These are phyloP conservation scores for Parotia lawesii DNA, from an alignment of 2,113 vertebrate species.

Conservation along the genomic window DNA sequence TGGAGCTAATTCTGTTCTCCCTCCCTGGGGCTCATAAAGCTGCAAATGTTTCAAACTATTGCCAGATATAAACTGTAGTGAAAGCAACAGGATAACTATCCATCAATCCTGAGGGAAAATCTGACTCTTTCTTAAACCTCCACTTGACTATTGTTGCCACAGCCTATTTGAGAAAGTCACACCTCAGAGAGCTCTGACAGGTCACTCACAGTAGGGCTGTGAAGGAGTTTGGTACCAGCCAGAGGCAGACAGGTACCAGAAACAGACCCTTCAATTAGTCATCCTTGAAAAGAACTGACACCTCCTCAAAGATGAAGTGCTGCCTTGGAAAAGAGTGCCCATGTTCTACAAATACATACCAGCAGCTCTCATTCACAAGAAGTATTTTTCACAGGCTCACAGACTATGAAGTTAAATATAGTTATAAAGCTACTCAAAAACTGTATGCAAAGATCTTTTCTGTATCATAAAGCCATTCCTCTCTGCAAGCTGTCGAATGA, in stretches of 20 bases:
- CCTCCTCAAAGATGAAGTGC: background rate
- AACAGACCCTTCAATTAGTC: background rate
- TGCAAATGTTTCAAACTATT: background rate
- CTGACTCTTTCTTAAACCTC: background rate
- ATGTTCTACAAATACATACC: background rate
- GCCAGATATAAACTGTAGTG: background rate
- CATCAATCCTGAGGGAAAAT: background rate
- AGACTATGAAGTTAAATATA: slow-evolving; percentile 43
- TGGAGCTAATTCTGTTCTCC: slow-evolving; percentile 8
- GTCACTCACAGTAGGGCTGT: background rate
- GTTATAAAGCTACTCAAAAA: slow-evolving; percentile 6
- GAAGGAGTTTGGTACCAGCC: background rate
- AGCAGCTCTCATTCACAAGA: slow-evolving; percentile 5
- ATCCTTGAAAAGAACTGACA: background rate
- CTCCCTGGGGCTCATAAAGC: background rate
- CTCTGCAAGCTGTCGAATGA: slow-evolving; percentile 5
- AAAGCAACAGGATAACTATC: background rate
- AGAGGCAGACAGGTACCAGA: background rate
- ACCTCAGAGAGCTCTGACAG: background rate
- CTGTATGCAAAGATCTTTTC: background rate
- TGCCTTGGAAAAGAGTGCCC: background rate
- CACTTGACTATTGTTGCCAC: background rate
- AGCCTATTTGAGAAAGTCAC: background rate
- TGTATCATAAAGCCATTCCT: background rate
- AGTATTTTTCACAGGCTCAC: background rate